Evolutionary conservation across 2,113 vertebrate species (phyloP).

Genomic region (Hystrix brachyura): DNA sequence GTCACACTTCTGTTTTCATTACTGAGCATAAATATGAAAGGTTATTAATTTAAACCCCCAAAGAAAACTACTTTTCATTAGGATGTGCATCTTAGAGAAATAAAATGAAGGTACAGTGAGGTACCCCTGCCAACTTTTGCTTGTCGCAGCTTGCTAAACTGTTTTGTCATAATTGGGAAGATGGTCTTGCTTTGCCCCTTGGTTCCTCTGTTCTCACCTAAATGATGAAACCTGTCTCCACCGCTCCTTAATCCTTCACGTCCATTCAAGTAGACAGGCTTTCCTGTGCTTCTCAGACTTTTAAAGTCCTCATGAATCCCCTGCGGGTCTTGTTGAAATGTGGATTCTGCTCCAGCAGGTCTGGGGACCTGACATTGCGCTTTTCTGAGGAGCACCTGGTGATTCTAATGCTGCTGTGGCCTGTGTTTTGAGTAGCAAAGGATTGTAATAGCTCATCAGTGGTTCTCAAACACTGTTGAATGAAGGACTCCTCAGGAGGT

Average conservation of each 20-base stretch:
- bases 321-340: background rate
- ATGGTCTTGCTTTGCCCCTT: background rate
- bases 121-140: background rate
- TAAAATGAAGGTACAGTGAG: background rate
- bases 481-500: background rate
- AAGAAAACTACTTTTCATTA: constrained; percentile 82
- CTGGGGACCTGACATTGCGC: background rate
- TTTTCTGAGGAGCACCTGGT: background rate
- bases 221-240: background rate
- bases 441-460: background rate
- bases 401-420: too few relatives aligned
- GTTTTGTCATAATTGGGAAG: background rate
- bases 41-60: constrained; percentile 58
- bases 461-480: background rate
- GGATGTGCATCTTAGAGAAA: constrained; percentile 77
- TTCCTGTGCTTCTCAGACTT: background rate
- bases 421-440: background rate
- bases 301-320: background rate
- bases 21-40: constrained; percentile 61
- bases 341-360: background rate
- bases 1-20: constrained; percentile 54
- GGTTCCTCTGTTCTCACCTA: background rate
- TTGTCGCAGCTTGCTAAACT: constrained; percentile 45
- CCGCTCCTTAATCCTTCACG: background rate
- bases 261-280: background rate